Conservation (phyloP, 2,888 invertebrate genomes). For the Epinotia brunnichana region DNA sequence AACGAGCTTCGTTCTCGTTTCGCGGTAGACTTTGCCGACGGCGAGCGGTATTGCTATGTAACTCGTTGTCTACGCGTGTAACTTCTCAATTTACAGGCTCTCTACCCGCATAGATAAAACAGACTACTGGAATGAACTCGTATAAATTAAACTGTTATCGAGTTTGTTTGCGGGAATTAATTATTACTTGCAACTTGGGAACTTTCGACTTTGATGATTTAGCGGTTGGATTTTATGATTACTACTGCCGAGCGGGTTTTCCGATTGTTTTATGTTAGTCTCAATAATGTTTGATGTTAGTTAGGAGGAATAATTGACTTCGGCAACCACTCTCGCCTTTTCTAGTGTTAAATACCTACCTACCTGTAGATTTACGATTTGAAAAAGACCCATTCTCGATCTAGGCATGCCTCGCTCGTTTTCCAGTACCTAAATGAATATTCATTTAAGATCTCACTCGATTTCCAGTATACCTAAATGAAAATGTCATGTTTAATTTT, state of each 20-base stretch:
- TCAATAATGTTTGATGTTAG: background rate
- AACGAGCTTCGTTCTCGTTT: background rate
- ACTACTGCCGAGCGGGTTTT: background rate
- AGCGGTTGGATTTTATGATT: constrained; percentile 33
- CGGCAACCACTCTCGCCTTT: too few species aligned
- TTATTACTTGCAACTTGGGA: constrained; percentile 62
- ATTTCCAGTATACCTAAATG: too few species aligned
- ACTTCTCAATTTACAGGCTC: constrained; percentile 36
- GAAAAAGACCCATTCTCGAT: too few species aligned
- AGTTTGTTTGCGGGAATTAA: constrained; percentile 69
- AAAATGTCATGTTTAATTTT: too few species aligned
- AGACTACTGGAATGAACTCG: constrained; percentile 64
- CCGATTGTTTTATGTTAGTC: background rate
- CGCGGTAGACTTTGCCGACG: too few species aligned
- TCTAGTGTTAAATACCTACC: too few species aligned
- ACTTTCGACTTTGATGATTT: constrained; percentile 42
- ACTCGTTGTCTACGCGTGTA: background rate
- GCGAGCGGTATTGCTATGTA: background rate
- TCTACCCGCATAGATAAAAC: constrained; percentile 30
- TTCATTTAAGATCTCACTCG: too few species aligned
- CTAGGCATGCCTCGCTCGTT: too few species aligned
- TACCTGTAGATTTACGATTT: too few species aligned
- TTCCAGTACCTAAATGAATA: too few species aligned
- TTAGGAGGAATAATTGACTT: background rate
- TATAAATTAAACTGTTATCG: constrained; percentile 69